Evolutionary conservation across 2,797 vertebrate species (phyloP), one percentile per base, ranked within the genome.

Genomic region (Mareca strepera): DNA sequence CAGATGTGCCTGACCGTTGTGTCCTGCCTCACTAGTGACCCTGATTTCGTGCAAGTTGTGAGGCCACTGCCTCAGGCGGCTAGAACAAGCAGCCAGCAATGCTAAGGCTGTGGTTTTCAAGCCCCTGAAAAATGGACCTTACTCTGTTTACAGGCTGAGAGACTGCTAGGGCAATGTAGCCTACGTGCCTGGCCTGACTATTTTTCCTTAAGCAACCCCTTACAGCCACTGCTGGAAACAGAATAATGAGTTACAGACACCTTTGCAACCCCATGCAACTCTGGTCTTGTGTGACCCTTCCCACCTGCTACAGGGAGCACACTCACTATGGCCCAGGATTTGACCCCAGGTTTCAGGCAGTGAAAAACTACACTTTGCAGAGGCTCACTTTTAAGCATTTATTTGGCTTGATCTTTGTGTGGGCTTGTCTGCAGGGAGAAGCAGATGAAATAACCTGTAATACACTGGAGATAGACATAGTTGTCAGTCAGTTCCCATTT

Each of bases 401-500:
- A 39, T 78, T 86, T 75, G 37, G 59, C 62, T 78, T 69, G 77
- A 66, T 92, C 93, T 95, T 91, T 95, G 53, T 86, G 48, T 82
- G 29, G 69, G 86, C 86, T 35, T 84, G 78, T 76, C 73, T 63
- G 9, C 62, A 82, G 95, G 84, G 80, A 96, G 68, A 96, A 80
- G 68, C 48, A 77, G 75, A 77, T 70, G n/a, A 93, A 88, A 90
- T 83, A 77, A 17, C 44, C 41, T 75, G 60, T 75, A 86, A 88
- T 64, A 87, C 58, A 89, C 58, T 81, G 73, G 86, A 89, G 91
- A 88, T 12, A 82, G 41, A 95, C 64, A 85, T 35, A 85, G 39
- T 72, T 93, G 85, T 73, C 90, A 94, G 63, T 95, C 48, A 28
- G 77, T 90, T 95, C 81, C 64, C 33, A 60, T 88, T 89, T 72